These are phyloP conservation scores for Ceyx margarethae DNA, from an alignment of 2,113 vertebrate species.

Conservation along the genomic window DNA sequence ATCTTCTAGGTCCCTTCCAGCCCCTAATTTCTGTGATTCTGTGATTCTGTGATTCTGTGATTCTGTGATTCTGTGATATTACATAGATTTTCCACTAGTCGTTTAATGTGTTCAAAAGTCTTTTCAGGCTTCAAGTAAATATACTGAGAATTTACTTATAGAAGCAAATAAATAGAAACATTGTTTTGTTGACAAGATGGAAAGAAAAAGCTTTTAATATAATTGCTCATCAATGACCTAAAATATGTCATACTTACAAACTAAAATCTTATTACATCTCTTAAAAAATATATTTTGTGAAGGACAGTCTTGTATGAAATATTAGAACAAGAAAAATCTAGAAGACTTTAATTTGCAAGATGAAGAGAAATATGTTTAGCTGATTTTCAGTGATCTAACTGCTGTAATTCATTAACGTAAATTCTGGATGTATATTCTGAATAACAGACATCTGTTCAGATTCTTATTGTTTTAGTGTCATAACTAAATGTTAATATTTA, in stretches of 20 bases:
- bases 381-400: neutral
- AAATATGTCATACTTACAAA: neutral
- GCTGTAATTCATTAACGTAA: rapidly evolving
- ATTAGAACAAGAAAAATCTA: neutral
- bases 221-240: neutral
- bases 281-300: neutral
- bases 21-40: too few species aligned
- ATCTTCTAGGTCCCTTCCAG: too few species aligned
- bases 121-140: neutral
- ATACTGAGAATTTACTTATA: neutral
- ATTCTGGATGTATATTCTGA: neutral
- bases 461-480: neutral
- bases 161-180: neutral
- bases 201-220: neutral
- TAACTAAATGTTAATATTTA: neutral
- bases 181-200: neutral
- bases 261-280: neutral
- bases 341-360: neutral
- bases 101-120: neutral
- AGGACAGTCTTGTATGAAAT: neutral
- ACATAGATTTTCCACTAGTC: neutral
- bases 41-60: too few species aligned
- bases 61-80: neutral
- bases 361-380: neutral
- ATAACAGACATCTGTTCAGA: neutral